A percentile compares a stretch with the other conserved stretches of the same genome.
phyloP scores from a whole-genome alignment of 2,888 invertebrate species.

The Apamea anceps region DNA sequence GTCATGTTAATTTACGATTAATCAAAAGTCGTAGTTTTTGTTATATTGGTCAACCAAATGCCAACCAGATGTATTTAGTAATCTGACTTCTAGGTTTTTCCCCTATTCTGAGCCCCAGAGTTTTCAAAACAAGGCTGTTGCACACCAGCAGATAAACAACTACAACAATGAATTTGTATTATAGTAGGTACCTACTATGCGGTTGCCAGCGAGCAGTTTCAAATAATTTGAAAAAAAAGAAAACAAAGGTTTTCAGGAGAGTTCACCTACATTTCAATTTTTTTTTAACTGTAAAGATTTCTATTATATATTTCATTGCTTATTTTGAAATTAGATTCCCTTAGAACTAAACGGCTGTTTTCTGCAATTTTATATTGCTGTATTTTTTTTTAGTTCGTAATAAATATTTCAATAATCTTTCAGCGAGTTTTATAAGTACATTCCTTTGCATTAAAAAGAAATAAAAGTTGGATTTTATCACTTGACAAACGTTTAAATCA shows the following conservation, averaged over 20 bases:
- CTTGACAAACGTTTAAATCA: slow-evolving; percentile 34
- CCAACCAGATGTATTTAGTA: background rate
- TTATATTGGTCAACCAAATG: background rate
- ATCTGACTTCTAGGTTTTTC: background rate
- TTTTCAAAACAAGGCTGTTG: background rate
- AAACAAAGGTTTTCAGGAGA: background rate
- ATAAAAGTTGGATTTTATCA: slow-evolving; percentile 34
- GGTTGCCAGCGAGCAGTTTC: background rate
- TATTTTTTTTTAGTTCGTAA: background rate
- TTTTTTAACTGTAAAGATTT: background rate
- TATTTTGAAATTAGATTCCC: background rate
- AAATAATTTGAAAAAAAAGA: background rate
- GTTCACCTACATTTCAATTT: background rate
- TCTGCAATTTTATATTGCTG: background rate
- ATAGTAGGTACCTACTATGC: background rate
- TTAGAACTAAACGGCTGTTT: background rate
- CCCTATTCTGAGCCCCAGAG: background rate
- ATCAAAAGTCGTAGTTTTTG: background rate
- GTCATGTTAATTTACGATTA: background rate
- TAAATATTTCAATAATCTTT: slow-evolving; percentile 6
- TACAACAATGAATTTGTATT: background rate
- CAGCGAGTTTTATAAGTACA: background rate
- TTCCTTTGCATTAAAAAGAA: background rate
- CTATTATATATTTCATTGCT: background rate
- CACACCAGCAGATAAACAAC: background rate